phyloP scores from a whole-genome alignment of 2,113 vertebrate genomes.

The Laticauda colubrina region DNA sequence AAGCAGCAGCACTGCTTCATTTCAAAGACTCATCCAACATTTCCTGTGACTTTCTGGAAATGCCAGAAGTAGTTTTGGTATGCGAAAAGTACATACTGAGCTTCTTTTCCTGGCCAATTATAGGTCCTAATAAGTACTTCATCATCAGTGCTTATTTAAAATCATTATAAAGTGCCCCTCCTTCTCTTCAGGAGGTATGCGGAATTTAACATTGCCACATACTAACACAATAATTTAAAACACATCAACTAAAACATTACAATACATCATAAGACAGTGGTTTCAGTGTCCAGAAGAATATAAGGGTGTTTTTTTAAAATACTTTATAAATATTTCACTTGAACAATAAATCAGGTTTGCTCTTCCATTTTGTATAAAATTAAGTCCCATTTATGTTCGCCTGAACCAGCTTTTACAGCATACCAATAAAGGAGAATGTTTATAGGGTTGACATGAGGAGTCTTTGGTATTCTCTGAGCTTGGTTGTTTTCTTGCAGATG shows the following conservation, averaged over 20 bases:
- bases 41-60: not conserved
- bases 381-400: not conserved
- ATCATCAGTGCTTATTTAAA: not conserved
- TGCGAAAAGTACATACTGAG: not conserved
- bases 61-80: not conserved
- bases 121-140: not conserved
- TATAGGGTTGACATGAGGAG: no score
- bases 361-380: not conserved
- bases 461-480: no score
- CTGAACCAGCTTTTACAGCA: not conserved
- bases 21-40: not conserved
- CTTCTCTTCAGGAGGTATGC: not conserved
- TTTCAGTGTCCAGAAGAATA: not conserved
- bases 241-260: not conserved
- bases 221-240: not conserved
- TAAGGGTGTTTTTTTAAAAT: not conserved
- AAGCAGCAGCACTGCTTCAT: not conserved
- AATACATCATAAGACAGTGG: not conserved
- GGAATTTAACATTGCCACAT: not conserved
- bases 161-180: not conserved
- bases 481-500: no score
- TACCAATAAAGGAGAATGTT: no score
- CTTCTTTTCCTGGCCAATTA: not conserved
- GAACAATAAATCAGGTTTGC: not conserved
- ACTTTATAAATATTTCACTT: not conserved